A percentile compares a stretch with the other conserved stretches of the same genome.
Evolutionary conservation across 2,888 invertebrate species (phyloP).

Genomic region (Paralinhomoeus sp.): DNA sequence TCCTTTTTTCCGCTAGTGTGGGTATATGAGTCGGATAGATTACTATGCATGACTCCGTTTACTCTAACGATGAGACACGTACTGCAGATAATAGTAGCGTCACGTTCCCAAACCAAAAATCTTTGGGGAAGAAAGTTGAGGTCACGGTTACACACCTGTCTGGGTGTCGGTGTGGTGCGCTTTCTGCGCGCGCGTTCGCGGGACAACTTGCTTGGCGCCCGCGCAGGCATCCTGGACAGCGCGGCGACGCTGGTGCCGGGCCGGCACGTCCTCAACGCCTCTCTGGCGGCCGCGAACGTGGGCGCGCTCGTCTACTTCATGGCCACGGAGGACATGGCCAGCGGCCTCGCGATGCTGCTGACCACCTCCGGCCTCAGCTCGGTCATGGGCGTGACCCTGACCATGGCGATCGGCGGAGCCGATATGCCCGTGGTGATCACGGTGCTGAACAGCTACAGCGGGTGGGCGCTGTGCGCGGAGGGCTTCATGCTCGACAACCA

Average conservation of each 20-base stretch:
- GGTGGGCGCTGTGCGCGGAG: slow-evolving; percentile 78
- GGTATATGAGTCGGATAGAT: too few species aligned
- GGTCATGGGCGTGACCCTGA: slow-evolving; percentile 60
- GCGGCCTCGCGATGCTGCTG: slow-evolving; percentile 49
- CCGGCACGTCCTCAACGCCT: slow-evolving; percentile 49
- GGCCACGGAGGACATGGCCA: slow-evolving; percentile 38
- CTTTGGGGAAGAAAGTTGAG: too few species aligned
- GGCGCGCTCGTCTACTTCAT: slow-evolving; percentile 50
- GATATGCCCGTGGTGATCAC: slow-evolving; percentile 85
- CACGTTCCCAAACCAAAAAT: too few species aligned
- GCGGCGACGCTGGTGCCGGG: slow-evolving; percentile 59
- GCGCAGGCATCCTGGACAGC: slow-evolving; percentile 43
- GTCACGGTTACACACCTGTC: too few species aligned
- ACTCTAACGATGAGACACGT: too few species aligned
- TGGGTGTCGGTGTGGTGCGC: too few species aligned
- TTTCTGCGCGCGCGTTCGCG: too few species aligned
- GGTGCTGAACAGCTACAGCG: slow-evolving; percentile 69
- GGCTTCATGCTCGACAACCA: slow-evolving; percentile 81
- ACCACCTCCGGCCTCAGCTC: slow-evolving; percentile 50
- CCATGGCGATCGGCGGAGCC: slow-evolving; percentile 68
- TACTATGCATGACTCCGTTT: too few species aligned
- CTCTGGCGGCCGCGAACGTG: slow-evolving; percentile 39
- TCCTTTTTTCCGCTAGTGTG: too few species aligned
- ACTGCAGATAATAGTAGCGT: too few species aligned
- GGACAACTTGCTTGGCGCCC: too few species aligned